These are phyloP conservation scores for Lophochroa leadbeateri DNA, from an alignment of 2,113 vertebrate species.

Conservation along the genomic window DNA sequence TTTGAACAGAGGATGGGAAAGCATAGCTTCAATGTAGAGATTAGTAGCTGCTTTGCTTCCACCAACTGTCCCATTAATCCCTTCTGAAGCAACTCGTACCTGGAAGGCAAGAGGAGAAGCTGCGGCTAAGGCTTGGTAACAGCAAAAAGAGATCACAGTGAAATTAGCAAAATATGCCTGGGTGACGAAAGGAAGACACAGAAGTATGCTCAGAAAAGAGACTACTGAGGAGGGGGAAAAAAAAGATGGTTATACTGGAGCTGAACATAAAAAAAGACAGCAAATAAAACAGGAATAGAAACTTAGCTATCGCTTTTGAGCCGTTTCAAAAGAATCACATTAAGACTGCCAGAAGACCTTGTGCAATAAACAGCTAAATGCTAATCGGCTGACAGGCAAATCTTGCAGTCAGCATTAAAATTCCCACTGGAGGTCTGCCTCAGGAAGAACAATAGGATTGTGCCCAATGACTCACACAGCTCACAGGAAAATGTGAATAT, in stretches of 20 bases:
- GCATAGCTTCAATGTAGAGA: constrained; percentile 87
- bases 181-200: neutral
- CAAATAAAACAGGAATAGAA: neutral
- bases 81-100: constrained; percentile 91
- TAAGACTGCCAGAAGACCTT: neutral
- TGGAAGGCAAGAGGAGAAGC: constrained; percentile 53
- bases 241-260: neutral
- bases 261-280: neutral
- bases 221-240: neutral
- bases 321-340: neutral
- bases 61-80: constrained; percentile 94
- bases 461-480: neutral
- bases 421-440: neutral
- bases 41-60: constrained; percentile 83
- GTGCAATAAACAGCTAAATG: neutral
- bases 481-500: neutral
- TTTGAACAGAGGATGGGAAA: constrained; percentile 85
- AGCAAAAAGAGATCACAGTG: neutral
- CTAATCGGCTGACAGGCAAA: neutral
- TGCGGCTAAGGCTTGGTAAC: neutral
- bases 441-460: neutral
- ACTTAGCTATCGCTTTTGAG: neutral
- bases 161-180: neutral
- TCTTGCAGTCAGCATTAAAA: neutral
- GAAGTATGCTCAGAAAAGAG: neutral